Base-by-base conservation (phyloP, 1,140 invertebrate species). In the Copidosoma floridanum region DNA sequence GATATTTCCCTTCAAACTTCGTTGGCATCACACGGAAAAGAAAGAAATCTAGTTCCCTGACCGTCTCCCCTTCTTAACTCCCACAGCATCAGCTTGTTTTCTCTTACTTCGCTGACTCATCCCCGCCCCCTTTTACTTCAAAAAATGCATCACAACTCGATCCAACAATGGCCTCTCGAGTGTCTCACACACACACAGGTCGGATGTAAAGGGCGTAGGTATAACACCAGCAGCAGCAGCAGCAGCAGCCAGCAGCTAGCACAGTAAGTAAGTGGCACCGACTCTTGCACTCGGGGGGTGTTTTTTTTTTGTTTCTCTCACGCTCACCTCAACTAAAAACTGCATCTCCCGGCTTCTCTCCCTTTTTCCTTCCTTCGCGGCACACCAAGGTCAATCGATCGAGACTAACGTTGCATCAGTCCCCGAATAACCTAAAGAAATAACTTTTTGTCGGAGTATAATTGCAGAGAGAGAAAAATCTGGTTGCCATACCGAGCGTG, bases 111-210 rank as follows among this genome's bases (percentile, higher is more conserved):
- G 29, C 43, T 46, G 43, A 47, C 27, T 55, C 54, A 47, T 47
- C 20, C 14, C 40, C 16, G 3, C 52, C 40, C n/a, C n/a, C n/a
- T n/a, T n/a, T n/a, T n/a, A n/a, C n/a, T 46, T 47, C 41, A 24
- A 56, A 47, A 56, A 46, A 21, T 43, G 18, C 16, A 12, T n/a
- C n/a, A n/a, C n/a, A n/a, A n/a, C n/a, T 32, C 29, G 12, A 37
- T 12, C 29, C 43, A 55, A 56, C 54, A 56, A 56, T 56, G 43
- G 43, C 54, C 29, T 37, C 43, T 47, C 29, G 20, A 56, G n/a
- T 16, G 16, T 24, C 27, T 37, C 11, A 37, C 29, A n/a, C n/a
- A n/a, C n/a, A n/a, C n/a, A n/a, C n/a, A n/a, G n/a, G n/a, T n/a
- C n/a, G n/a, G n/a, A n/a, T n/a, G n/a, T n/a, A n/a, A n/a, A n/a